phyloP scores from a whole-genome alignment of 2,113 vertebrate genomes.

The Muntiacus muntjak region DNA sequence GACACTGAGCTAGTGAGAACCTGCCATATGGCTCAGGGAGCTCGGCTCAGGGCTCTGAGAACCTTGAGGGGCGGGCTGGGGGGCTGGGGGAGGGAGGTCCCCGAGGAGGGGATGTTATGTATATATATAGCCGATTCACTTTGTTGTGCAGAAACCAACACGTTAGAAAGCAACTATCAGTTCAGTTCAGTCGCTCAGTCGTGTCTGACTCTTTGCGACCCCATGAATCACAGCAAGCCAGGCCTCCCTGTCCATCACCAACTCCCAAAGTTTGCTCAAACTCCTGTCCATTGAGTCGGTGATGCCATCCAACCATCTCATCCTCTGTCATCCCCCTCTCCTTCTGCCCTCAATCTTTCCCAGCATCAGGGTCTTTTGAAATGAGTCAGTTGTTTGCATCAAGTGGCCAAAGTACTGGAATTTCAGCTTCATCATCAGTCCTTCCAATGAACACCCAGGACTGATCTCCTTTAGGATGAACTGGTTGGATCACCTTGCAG shows the following conservation, averaged over 20 bases:
- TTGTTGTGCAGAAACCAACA: not conserved
- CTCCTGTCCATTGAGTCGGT: not conserved
- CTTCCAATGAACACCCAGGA: not conserved
- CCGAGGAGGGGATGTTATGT: not conserved
- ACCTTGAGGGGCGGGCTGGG: not conserved
- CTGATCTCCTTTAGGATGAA: not conserved
- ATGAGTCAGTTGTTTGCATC: not conserved
- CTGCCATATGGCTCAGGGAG: not conserved
- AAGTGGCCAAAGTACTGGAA: not conserved
- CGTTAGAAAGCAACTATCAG: not conserved
- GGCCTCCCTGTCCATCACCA: not conserved
- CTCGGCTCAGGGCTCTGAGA: fast-evolving
- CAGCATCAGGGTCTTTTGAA: not conserved
- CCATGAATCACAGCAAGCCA: not conserved
- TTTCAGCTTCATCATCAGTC: not conserved
- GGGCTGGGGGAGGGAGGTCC: not conserved
- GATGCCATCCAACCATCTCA: not conserved
- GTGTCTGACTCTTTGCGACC: not conserved
- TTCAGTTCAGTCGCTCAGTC: not conserved
- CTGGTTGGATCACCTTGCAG: not conserved
- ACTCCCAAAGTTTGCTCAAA: not conserved
- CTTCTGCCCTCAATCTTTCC: not conserved
- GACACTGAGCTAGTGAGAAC: not conserved
- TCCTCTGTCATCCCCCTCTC: not conserved
- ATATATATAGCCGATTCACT: not conserved